phyloP scores from a whole-genome alignment of 1,140 invertebrate species.

The Agrypnia vestita region DNA sequence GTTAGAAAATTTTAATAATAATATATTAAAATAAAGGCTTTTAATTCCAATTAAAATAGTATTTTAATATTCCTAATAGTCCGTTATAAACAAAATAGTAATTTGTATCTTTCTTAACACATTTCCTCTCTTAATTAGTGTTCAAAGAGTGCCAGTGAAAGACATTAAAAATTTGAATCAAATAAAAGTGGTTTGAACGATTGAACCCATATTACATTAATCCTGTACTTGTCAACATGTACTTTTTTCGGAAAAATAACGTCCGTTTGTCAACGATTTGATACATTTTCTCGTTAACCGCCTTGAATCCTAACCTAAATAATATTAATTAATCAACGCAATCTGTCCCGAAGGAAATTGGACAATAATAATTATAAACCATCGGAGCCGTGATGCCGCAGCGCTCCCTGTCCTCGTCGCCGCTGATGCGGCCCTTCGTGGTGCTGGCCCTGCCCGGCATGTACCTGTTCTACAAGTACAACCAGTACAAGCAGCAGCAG shows the following conservation, averaged over 20 bases:
- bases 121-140: constrained; percentile 12
- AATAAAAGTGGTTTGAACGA: neutral
- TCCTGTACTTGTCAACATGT: neutral
- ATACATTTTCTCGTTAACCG: neutral
- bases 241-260: constrained; percentile 1
- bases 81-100: too few species aligned
- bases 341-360: too few species aligned
- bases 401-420: constrained; percentile 73
- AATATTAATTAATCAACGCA: neutral
- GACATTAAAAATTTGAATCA: neutral
- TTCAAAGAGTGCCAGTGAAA: constrained; percentile 35
- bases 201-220: too few species aligned
- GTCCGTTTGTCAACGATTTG: constrained; percentile 13
- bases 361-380: too few species aligned
- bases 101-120: neutral
- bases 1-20: too few species aligned
- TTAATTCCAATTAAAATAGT: too few species aligned
- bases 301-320: neutral
- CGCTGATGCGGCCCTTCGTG: constrained; percentile 85
- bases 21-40: too few species aligned
- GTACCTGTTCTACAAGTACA: constrained; percentile 93
- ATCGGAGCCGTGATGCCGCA: constrained; percentile 73
- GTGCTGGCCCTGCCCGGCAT: constrained; percentile 88
- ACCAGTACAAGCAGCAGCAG: constrained; percentile 87
- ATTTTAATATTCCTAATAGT: too few species aligned